A percentile compares a stretch with the other conserved stretches of the same genome.
These are phyloP conservation scores for Lepidotrigona ventralis DNA, from an alignment of 1,140 invertebrate species.

Conservation along the genomic window DNA sequence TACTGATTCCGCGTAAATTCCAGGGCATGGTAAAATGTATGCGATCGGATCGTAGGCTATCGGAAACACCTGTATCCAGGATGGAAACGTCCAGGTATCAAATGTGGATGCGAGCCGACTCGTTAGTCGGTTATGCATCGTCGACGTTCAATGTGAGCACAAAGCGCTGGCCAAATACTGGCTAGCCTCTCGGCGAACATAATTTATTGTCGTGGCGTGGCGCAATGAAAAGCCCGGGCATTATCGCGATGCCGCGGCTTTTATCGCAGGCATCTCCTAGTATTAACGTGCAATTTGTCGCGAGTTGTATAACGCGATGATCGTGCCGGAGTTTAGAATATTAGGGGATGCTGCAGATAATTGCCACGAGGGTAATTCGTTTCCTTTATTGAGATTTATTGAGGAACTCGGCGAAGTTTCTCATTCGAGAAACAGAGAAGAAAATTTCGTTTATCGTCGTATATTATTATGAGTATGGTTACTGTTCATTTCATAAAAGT, in stretches of 20 bases:
- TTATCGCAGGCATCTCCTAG: slow-evolving; percentile 10
- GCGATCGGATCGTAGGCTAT: slow-evolving; percentile 19
- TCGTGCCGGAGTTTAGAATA: slow-evolving; percentile 18
- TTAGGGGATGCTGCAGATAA: neutral
- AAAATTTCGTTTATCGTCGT: neutral
- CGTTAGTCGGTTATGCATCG: slow-evolving; percentile 50
- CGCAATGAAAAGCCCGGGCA: slow-evolving; percentile 46
- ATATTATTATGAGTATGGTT: neutral
- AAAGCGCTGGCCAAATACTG: slow-evolving; percentile 42
- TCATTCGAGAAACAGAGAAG: neutral
- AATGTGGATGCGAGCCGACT: slow-evolving; percentile 40
- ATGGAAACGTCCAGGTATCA: slow-evolving; percentile 38
- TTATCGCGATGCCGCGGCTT: slow-evolving; percentile 43
- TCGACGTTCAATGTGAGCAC: slow-evolving; percentile 35
- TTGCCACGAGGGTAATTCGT: neutral
- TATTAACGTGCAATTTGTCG: slow-evolving; percentile 45
- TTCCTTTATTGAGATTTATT: slow-evolving; percentile 7
- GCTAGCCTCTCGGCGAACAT: slow-evolving; percentile 34
- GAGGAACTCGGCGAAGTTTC: no score
- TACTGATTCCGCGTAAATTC: slow-evolving; percentile 22
- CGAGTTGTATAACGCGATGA: slow-evolving; percentile 24
- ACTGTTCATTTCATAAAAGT: neutral
- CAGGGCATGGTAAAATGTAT: slow-evolving; percentile 12
- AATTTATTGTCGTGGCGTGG: slow-evolving; percentile 37
- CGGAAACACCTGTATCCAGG: slow-evolving; percentile 46